Percentiles rank a stretch among this genome's conserved stretches.
Evolutionary conservation across 1,140 invertebrate species (phyloP).

Genomic region (Ruditapes philippinarum): DNA sequence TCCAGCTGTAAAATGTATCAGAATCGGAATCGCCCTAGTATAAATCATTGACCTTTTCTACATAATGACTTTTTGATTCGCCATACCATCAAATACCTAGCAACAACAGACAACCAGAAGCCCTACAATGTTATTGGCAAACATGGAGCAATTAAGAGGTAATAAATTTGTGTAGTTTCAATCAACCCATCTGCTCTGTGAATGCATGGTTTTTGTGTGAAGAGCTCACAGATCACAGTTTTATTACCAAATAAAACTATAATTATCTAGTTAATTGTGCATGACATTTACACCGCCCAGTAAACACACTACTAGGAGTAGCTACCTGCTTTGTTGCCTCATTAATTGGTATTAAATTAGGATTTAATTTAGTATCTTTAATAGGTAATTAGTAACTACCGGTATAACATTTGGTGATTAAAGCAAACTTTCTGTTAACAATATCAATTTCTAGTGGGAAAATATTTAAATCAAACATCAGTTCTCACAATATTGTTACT

Average conservation of each 20-base stretch:
- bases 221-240: not conserved
- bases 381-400: too few species aligned
- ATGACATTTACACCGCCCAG: not conserved
- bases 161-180: slow-evolving; percentile 2
- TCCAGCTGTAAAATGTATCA: not conserved
- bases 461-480: too few species aligned
- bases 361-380: too few species aligned
- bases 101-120: not conserved
- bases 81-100: too few species aligned
- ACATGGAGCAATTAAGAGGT: slow-evolving; percentile 12
- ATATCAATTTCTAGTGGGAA: too few species aligned
- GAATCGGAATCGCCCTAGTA: not conserved
- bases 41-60: not conserved
- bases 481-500: too few species aligned
- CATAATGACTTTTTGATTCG: not conserved
- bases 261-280: not conserved
- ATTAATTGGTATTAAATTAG: too few species aligned
- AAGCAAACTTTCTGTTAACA: too few species aligned
- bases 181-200: not conserved
- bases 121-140: not conserved
- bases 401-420: too few species aligned
- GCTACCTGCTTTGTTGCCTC: not conserved
- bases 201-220: not conserved
- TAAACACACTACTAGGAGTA: not conserved
- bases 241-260: not conserved